These are phyloP conservation scores for Erebia epiphron DNA, from an alignment of 2,888 invertebrate species.

Conservation along the genomic window DNA sequence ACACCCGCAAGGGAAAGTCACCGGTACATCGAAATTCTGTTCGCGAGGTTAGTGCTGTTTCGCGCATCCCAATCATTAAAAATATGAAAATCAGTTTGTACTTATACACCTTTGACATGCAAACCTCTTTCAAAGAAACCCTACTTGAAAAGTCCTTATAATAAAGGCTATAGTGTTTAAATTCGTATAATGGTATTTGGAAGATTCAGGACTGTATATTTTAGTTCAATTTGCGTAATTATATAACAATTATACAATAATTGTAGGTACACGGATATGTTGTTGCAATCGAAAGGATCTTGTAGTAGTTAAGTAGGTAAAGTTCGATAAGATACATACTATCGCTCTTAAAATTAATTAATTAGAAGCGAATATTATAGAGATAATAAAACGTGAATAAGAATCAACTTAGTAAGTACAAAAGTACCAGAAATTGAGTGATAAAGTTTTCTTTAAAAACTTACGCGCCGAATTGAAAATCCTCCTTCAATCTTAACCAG, in stretches of 20 bases:
- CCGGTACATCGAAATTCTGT: constrained; percentile 64
- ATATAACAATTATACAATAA: constrained; percentile 44
- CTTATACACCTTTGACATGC: constrained; percentile 24
- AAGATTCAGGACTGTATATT: constrained; percentile 8
- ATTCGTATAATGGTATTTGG: constrained; percentile 12
- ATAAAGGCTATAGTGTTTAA: background rate
- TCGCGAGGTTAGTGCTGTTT: constrained; percentile 49
- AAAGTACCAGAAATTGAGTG: background rate
- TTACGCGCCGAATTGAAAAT: too few species aligned
- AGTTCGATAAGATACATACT: constrained; percentile 1
- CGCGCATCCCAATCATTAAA: constrained; percentile 56
- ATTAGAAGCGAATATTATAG: background rate
- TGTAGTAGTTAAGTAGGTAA: constrained; percentile 9
- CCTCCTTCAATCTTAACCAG: too few species aligned
- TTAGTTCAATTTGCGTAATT: constrained; percentile 38
- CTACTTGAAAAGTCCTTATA: constrained; percentile 24
- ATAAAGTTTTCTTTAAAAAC: background rate
- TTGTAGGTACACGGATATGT: constrained; percentile 38
- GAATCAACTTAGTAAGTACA: background rate
- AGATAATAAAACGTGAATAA: constrained; percentile 1
- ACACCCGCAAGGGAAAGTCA: constrained; percentile 62
- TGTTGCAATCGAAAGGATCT: constrained; percentile 38
- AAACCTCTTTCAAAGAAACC: constrained; percentile 8
- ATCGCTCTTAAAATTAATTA: background rate
- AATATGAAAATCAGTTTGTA: constrained; percentile 42